phyloP scores from a whole-genome alignment of 2,113 vertebrate genomes.

The Crotalus viridis region DNA sequence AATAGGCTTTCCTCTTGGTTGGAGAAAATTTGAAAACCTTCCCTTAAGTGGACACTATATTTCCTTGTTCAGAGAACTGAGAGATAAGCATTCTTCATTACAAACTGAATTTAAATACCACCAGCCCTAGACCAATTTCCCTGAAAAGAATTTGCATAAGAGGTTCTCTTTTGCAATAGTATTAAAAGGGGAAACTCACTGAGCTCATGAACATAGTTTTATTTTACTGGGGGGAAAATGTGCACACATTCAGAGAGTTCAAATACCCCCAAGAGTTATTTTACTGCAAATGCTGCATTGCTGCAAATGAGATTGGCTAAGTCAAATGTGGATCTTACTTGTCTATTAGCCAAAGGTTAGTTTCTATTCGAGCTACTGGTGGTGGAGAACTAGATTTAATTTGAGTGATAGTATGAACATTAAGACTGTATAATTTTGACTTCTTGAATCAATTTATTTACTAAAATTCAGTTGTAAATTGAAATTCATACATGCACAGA shows the following conservation, averaged over 20 bases:
- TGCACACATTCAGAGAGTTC: not conserved
- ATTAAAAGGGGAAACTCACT: not conserved
- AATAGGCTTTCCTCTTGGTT: not conserved
- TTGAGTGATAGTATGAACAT: not conserved
- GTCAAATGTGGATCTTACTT: not conserved
- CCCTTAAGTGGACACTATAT: not conserved
- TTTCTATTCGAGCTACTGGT: not conserved
- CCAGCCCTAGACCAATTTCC: not conserved
- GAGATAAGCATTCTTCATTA: not conserved
- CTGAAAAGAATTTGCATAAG: not conserved
- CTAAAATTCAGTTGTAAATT: not conserved
- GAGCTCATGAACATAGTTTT: not conserved
- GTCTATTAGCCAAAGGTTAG: not conserved
- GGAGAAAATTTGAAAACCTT: not conserved
- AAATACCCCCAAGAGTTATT: not conserved
- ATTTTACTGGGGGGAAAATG: not conserved
- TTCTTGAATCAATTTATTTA: not conserved
- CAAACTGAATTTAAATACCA: not conserved
- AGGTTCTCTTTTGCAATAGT: not conserved
- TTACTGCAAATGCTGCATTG: not conserved
- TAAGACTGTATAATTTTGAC: not conserved
- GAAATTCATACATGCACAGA: not conserved
- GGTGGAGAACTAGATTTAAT: not conserved
- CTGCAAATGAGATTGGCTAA: not conserved
- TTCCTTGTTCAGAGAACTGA: not conserved